Evolutionary conservation across 2,797 vertebrate genomes (phyloP), one percentile per base, ranked within the genome.

Genomic region (Emys orbicularis): DNA sequence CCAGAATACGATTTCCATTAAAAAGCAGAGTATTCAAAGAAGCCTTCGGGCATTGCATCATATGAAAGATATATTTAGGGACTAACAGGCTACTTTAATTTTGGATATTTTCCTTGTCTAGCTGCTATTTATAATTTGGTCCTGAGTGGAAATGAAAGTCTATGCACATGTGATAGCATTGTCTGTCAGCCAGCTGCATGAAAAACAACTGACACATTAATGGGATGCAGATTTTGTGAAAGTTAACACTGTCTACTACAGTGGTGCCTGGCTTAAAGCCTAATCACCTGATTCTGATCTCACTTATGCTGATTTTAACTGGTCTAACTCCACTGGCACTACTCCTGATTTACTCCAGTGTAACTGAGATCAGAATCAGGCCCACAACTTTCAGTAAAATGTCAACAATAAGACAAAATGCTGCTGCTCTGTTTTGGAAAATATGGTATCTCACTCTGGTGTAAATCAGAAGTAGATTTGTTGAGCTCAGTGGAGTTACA

Each of bases 121-220:
- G 1, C 54, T 97, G 86, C 90, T 95, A 86, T 96, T 97, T 97
- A 87, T 94, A 93, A 89, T 96, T 34, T 84, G 88, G 54, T 86
- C 54, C 74, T 79, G 81, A 68, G 79, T 92, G 80, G 80, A 93
- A 93, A 79, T 77, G 5, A 54, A 12, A 47, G 29, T 88, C 83
- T 95, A 6, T 86, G 49, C 57, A 59, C 29, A 89, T 72, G 19
- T 85, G 53, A 61, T 86, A 27, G 6, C 84, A 59, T 81, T 77
- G 68, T 82, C 27, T 44, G 68, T 90, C 93, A 84, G 81, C 82
- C 90, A 76, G 57, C 74, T 93, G 53, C 87, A 92, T 68, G 59
- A 83, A 52, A 61, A 91, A 87, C 61, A 92, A 61, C 8, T 68
- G 65, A 57, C 47, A 19, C 16, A 34, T 57, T 88, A 85, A 52